Percentiles rank a stretch among this genome's conserved stretches.
Evolutionary conservation across 2,797 vertebrate genomes (phyloP).

Genomic region (Halcyon chelicuti): DNA sequence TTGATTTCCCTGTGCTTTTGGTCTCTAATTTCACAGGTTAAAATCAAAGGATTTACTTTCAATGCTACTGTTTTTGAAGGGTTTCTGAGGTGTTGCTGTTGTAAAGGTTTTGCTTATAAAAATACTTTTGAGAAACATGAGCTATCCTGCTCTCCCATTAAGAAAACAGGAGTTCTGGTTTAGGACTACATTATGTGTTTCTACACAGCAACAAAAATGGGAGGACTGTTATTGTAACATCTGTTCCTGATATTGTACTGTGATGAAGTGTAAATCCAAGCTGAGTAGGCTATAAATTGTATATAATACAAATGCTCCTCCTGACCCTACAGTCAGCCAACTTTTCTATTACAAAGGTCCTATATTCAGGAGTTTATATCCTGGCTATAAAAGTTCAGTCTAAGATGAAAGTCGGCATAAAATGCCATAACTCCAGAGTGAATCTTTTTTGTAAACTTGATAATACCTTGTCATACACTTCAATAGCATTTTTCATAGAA

Average conservation of each 20-base stretch:
- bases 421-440: conserved; percentile 27
- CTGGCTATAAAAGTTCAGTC: conserved; percentile 53
- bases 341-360: conserved; percentile 31
- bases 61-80: neutral
- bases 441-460: conserved; percentile 45
- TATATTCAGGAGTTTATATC: conserved; percentile 42
- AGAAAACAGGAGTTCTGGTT: neutral
- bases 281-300: conserved; percentile 32
- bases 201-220: neutral
- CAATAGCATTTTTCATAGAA: neutral
- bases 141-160: neutral
- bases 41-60: neutral
- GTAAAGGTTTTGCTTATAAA: neutral
- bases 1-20: neutral
- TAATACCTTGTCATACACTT: conserved; percentile 23
- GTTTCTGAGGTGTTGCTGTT: neutral
- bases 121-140: neutral
- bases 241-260: neutral
- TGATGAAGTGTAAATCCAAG: conserved; percentile 32
- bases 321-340: conserved; percentile 21
- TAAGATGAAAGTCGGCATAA: conserved; percentile 38
- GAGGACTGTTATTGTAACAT: neutral
- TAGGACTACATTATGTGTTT: neutral
- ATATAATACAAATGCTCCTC: conserved; percentile 4
- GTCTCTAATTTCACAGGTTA: neutral